Base-by-base conservation (phyloP, 2,888 invertebrate species). In the Pycnomerus fuliginosus region DNA sequence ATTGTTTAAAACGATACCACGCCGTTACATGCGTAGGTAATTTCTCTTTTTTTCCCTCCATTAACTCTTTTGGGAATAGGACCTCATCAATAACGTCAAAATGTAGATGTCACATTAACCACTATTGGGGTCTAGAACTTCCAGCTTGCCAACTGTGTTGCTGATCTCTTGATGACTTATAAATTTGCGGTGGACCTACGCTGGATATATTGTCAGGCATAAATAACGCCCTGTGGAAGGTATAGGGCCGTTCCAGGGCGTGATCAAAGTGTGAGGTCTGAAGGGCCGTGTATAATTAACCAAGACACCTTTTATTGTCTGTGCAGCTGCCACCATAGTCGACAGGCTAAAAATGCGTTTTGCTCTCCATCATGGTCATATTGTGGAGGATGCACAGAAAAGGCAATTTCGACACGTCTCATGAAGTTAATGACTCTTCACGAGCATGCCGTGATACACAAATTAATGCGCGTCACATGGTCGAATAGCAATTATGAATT, bases 181-280 rank as follows among this genome's bases (percentile, higher is more conserved):
- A 58, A 61, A 61, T 61, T 56, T 59, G 20, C 24, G 22, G 31
- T 22, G 11, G 8, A 25, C 25, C 25, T 25, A 25, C 25, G 10
- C 11, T 3, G 10, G n/a, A n/a, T n/a, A 16, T 37, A 14, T 32
- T 49, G 53, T 48, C 41, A 36, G 45, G 47, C 39, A 65, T 68
- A 68, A 69, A 68, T 67, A 66, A 67, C 63, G 64, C 65, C 65
- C 68, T 60, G 61, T 62, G 64, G 64, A 64, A 61, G 65, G 60
- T 60, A 33, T 33, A 67, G 68, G 64, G 65, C 61, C 56, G 63
- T 52, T 44, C 51, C 62, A 61, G 65, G 71, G 71, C 71, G 71
- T 70, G 70, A 71, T 63, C 69, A 48, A 62, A 65, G 65, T 70
- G 70, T 71, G 71, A 67, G 71, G 70, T 70, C 56, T 53, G 56